Evolutionary conservation across 2,113 vertebrate genomes (phyloP).

Genomic region (Cranoglanis bouderius): DNA sequence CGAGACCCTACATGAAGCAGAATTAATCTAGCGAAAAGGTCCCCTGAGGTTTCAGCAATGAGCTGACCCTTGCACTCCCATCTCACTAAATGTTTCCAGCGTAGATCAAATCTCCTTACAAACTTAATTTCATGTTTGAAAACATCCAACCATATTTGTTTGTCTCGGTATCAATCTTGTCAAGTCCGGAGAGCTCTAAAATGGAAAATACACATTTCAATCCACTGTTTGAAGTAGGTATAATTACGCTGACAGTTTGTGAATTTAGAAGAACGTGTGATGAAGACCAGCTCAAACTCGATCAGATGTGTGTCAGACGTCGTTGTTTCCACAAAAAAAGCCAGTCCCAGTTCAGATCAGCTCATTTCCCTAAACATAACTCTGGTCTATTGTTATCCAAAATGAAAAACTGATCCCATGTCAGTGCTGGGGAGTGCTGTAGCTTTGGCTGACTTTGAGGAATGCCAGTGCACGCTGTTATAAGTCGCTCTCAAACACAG

Average conservation of each 20-base stretch:
- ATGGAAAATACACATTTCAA: slow-evolving; percentile 45
- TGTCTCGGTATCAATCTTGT: slow-evolving; percentile 34
- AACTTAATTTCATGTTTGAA: slow-evolving; percentile 44
- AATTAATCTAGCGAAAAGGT: slow-evolving; percentile 51
- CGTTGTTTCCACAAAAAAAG: background rate
- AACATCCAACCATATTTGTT: slow-evolving; percentile 47
- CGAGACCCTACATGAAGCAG: slow-evolving; percentile 36
- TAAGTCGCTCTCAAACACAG: background rate
- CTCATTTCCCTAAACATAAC: background rate
- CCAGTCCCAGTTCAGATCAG: slow-evolving; percentile 9
- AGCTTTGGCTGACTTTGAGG: background rate
- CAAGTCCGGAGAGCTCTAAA: slow-evolving; percentile 23
- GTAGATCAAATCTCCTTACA: slow-evolving; percentile 21
- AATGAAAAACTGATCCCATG: background rate
- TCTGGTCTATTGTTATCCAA: background rate
- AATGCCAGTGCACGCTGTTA: background rate
- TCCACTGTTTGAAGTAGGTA: slow-evolving; percentile 43
- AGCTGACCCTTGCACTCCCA: slow-evolving; percentile 16
- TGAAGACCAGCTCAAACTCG: slow-evolving; percentile 37
- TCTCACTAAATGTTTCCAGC: slow-evolving; percentile 14
- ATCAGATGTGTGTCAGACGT: slow-evolving; percentile 12
- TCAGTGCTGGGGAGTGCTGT: slow-evolving; percentile 9
- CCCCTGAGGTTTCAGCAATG: slow-evolving; percentile 8
- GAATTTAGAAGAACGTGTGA: slow-evolving; percentile 30
- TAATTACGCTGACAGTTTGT: slow-evolving; percentile 47